phyloP scores from a whole-genome alignment of 2,797 vertebrate species.

The Synaphobranchus kaupii region DNA sequence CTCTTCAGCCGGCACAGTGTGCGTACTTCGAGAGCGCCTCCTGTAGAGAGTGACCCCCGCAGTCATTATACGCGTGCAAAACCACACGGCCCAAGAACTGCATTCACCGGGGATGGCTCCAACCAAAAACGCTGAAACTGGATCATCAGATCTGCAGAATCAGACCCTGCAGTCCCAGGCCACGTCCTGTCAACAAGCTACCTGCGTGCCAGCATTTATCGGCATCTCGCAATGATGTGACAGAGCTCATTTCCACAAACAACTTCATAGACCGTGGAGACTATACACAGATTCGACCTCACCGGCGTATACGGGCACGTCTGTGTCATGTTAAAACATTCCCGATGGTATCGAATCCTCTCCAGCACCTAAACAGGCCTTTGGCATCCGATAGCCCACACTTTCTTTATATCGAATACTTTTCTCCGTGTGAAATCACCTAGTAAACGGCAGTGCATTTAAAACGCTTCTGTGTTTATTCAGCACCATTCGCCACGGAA shows the following conservation, averaged over 20 bases:
- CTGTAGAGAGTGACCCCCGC: background rate
- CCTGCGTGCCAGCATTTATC: constrained; percentile 9
- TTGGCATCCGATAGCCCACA: background rate
- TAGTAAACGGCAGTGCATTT: background rate
- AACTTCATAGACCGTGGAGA: background rate
- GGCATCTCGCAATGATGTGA: background rate
- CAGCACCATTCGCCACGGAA: background rate
- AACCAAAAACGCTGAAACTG: background rate
- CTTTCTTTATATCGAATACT: background rate
- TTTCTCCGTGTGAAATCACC: background rate
- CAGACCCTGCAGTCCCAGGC: background rate
- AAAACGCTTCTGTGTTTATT: background rate
- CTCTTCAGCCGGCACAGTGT: background rate
- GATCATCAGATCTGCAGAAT: background rate
- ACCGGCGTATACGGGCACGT: background rate
- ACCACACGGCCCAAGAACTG: background rate
- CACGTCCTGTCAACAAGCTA: too few relatives aligned
- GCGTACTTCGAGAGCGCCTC: background rate
- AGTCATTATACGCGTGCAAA: background rate
- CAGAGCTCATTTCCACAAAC: background rate
- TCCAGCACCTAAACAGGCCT: background rate
- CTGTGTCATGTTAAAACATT: background rate
- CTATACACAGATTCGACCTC: background rate
- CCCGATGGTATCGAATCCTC: background rate
- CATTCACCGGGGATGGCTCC: background rate